Conservation (phyloP, 2,888 invertebrate species). For the Tetranychus piercei region DNA sequence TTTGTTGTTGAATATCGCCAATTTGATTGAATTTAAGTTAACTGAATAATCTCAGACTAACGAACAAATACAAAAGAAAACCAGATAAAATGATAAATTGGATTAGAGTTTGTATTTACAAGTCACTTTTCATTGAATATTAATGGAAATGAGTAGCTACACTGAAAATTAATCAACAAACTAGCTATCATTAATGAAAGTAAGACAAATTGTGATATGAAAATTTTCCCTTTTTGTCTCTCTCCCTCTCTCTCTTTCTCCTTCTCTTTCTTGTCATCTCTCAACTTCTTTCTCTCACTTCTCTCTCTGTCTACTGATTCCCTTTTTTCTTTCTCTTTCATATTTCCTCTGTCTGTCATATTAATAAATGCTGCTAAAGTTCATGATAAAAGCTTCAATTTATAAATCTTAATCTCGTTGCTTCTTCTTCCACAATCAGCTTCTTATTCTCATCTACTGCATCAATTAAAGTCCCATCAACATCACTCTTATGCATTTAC, state of each 20-base stretch:
- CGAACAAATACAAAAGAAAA: too few species aligned
- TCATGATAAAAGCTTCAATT: too few species aligned
- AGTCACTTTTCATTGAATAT: neutral
- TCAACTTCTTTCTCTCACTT: neutral
- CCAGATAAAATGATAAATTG: neutral
- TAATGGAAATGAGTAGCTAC: neutral
- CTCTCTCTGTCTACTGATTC: neutral
- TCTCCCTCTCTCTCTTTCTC: neutral
- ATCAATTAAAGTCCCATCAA: too few species aligned
- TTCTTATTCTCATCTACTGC: too few species aligned
- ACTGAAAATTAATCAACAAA: neutral
- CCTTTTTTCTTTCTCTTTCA: neutral
- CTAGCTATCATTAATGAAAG: neutral
- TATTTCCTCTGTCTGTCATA: neutral
- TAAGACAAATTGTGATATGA: neutral
- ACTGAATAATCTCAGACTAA: too few species aligned
- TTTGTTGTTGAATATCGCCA: neutral
- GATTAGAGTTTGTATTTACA: neutral
- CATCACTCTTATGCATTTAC: too few species aligned
- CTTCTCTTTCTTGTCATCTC: neutral
- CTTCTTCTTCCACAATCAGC: too few species aligned
- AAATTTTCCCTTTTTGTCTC: neutral
- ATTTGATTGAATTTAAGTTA: too few species aligned
- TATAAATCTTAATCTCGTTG: too few species aligned
- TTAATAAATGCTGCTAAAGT: neutral